Evolutionary conservation across 2,797 vertebrate genomes (phyloP).

Genomic region (Sylvilagus floridanus): DNA sequence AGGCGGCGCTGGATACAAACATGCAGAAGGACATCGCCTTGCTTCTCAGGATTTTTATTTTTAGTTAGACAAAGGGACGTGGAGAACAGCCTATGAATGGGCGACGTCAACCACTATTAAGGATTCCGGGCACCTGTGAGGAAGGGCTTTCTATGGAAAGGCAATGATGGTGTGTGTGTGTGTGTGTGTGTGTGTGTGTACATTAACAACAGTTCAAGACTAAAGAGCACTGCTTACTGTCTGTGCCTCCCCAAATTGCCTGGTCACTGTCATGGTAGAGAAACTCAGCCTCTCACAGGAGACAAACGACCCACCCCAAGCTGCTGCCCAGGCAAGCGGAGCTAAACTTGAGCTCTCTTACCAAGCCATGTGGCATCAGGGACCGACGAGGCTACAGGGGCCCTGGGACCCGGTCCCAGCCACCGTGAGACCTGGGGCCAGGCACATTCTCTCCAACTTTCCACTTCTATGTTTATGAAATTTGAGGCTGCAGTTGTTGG

Average conservation of each 20-base stretch:
- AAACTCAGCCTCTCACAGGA: not conserved
- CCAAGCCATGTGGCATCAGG: not conserved
- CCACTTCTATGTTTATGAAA: not conserved
- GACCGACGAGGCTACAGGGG: rapidly evolving
- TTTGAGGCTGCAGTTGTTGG: not conserved
- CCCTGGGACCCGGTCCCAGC: not conserved
- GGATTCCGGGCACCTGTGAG: too few species aligned
- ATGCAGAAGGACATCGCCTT: not conserved
- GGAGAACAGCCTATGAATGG: not conserved
- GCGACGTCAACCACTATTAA: not conserved
- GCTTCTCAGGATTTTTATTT: not conserved
- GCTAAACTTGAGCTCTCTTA: not conserved
- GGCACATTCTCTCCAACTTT: not conserved
- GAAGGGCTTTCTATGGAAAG: not conserved
- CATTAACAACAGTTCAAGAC: not conserved
- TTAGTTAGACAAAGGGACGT: not conserved
- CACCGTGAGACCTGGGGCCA: not conserved
- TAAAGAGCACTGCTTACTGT: not conserved
- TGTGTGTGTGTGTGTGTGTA: not conserved
- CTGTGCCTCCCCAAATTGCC: not conserved
- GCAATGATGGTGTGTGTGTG: too few species aligned
- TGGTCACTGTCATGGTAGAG: not conserved
- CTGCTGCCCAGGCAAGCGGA: not conserved
- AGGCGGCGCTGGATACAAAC: not conserved
- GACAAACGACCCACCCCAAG: not conserved